Conservation (phyloP, 2,113 vertebrate species). For the Conger conger region DNA sequence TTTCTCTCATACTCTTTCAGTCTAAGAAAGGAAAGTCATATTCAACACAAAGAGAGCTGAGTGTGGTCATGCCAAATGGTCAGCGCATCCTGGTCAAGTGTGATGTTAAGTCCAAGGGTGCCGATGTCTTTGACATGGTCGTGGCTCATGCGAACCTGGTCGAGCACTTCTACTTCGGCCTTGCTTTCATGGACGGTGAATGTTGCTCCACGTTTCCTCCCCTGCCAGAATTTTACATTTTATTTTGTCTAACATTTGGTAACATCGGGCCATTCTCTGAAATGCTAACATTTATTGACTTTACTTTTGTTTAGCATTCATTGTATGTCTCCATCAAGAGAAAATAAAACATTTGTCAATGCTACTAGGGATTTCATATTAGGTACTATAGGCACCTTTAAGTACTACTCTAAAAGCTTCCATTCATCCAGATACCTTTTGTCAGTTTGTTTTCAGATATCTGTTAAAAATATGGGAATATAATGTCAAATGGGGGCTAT, state of each 20-base stretch:
- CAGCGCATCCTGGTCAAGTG: slow-evolving; percentile 86
- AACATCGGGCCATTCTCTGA: background rate
- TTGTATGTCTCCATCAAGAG: too few relatives aligned
- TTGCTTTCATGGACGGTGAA: slow-evolving; percentile 86
- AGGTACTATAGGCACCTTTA: too few relatives aligned
- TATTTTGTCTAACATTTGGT: background rate
- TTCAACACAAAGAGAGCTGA: slow-evolving; percentile 82
- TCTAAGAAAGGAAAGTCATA: slow-evolving; percentile 85
- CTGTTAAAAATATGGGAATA: too few relatives aligned
- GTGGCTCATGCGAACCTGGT: slow-evolving; percentile 80
- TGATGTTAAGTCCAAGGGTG: slow-evolving; percentile 79
- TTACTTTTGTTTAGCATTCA: too few relatives aligned
- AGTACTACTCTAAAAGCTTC: too few relatives aligned
- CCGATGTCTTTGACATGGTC: slow-evolving; percentile 84
- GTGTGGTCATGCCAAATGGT: slow-evolving; percentile 80
- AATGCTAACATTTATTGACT: background rate
- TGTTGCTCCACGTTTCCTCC: background rate
- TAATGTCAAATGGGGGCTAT: background rate
- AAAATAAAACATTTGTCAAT: too few relatives aligned
- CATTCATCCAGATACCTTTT: too few relatives aligned
- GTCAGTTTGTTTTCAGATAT: too few relatives aligned
- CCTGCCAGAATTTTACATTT: background rate
- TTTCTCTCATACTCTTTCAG: slow-evolving; percentile 54
- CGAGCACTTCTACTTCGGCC: slow-evolving; percentile 87
- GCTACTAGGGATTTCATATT: too few relatives aligned